phyloP scores from a whole-genome alignment of 2,113 vertebrate species.

The Cephalopterus ornatus region DNA sequence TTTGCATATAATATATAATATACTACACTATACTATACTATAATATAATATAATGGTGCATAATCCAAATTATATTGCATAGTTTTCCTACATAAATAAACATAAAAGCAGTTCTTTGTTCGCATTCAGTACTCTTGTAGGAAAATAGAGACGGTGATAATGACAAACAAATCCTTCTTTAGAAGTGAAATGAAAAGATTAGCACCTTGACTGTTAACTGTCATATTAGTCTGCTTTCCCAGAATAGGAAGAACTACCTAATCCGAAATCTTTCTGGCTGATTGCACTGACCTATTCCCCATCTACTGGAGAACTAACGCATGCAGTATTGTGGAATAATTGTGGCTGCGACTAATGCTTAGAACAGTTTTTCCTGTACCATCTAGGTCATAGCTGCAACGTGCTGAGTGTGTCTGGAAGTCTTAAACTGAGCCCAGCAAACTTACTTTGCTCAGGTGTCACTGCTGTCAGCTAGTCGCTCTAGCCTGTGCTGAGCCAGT shows the following conservation, averaged over 20 bases:
- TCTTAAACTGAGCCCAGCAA: background rate
- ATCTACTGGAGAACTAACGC: background rate
- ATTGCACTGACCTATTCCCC: background rate
- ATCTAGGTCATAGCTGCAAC: background rate
- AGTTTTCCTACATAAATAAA: background rate
- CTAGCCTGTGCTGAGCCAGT: background rate
- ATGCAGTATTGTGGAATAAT: background rate
- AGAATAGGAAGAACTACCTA: background rate
- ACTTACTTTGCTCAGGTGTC: background rate
- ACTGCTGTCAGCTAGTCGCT: background rate
- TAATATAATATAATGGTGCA: background rate
- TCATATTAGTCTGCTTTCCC: background rate
- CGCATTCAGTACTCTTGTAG: background rate
- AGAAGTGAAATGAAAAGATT: background rate
- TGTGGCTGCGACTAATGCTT: background rate
- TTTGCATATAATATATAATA: too few relatives aligned
- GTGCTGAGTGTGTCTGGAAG: background rate
- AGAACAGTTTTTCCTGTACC: background rate
- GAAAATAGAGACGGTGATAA: background rate
- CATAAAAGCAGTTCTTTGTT: background rate
- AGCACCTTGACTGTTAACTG: background rate
- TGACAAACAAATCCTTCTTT: background rate
- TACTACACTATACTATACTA: too few relatives aligned
- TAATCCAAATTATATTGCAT: background rate
- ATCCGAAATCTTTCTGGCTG: background rate